These are phyloP conservation scores for Microctonus aethiopoides DNA, from an alignment of 2,888 invertebrate genomes.

Conservation along the genomic window DNA sequence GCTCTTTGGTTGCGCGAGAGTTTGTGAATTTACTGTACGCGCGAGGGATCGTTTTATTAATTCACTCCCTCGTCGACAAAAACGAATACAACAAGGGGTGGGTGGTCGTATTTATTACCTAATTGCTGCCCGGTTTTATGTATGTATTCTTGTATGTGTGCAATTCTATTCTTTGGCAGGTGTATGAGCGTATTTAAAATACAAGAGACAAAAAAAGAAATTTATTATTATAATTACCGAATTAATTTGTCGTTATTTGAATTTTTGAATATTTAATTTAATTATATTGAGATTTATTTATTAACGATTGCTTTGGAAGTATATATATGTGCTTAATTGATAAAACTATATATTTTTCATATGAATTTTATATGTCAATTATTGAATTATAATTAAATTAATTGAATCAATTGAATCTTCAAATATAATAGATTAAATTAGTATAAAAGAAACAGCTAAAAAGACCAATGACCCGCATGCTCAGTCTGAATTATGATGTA, in stretches of 20 bases:
- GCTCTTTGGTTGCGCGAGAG: background rate
- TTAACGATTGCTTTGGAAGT: background rate
- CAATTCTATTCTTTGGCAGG: slow-evolving; percentile 4
- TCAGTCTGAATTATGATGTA: background rate
- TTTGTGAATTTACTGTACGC: slow-evolving; percentile 30
- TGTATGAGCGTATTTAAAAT: slow-evolving; percentile 1
- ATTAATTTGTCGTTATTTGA: slow-evolving; percentile 4
- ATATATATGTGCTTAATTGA: too few relatives aligned
- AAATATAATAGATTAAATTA: too few relatives aligned
- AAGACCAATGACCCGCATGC: background rate
- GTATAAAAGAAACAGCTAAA: too few relatives aligned
- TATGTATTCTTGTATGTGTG: slow-evolving; percentile 17
- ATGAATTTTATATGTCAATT: too few relatives aligned
- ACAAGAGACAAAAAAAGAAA: background rate
- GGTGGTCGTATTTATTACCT: slow-evolving; percentile 62
- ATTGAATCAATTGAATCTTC: too few relatives aligned
- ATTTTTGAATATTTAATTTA: background rate
- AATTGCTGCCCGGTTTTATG: slow-evolving; percentile 51
- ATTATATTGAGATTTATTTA: background rate
- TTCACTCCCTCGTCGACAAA: slow-evolving; percentile 60
- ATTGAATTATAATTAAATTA: too few relatives aligned
- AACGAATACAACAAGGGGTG: slow-evolving; percentile 46
- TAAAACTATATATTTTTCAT: too few relatives aligned
- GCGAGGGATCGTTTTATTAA: slow-evolving; percentile 63
- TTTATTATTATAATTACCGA: slow-evolving; percentile 2